phyloP scores from a whole-genome alignment of 2,888 invertebrate species.

The Dyspetes luteomarginatus region DNA sequence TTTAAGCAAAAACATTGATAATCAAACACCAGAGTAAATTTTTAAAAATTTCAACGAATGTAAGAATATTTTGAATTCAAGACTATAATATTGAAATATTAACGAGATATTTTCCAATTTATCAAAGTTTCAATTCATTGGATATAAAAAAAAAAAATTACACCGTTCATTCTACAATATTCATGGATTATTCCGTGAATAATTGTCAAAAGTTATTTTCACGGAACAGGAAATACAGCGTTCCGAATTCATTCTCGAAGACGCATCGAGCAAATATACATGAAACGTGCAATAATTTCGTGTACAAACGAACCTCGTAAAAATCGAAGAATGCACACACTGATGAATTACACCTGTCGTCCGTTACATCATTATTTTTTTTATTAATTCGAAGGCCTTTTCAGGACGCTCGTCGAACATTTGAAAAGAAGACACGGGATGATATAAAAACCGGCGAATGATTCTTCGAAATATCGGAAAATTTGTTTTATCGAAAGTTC shows the following conservation, averaged over 20 bases:
- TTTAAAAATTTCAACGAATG: too few species aligned
- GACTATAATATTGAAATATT: too few species aligned
- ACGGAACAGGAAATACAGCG: too few species aligned
- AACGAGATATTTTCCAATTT: too few species aligned
- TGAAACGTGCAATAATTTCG: not conserved
- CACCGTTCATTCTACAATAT: not conserved
- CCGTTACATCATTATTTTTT: conserved; percentile 32
- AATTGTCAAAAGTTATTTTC: conserved; percentile 6
- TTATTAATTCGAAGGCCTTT: conserved; percentile 2
- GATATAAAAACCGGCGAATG: not conserved
- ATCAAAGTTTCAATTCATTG: too few species aligned
- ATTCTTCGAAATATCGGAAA: not conserved
- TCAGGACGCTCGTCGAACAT: not conserved
- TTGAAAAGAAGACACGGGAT: not conserved
- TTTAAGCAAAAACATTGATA: too few species aligned
- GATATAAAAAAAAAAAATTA: not conserved
- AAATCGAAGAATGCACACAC: not conserved
- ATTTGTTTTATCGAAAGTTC: not conserved
- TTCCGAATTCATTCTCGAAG: too few species aligned
- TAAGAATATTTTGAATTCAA: too few species aligned
- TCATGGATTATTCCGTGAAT: conserved; percentile 1
- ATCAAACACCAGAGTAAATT: too few species aligned
- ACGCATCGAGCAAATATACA: not conserved
- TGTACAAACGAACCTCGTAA: conserved; percentile 16
- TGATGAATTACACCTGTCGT: not conserved